Conservation (phyloP, 1,140 invertebrate genomes). For the Laupala kohalensis region DNA sequence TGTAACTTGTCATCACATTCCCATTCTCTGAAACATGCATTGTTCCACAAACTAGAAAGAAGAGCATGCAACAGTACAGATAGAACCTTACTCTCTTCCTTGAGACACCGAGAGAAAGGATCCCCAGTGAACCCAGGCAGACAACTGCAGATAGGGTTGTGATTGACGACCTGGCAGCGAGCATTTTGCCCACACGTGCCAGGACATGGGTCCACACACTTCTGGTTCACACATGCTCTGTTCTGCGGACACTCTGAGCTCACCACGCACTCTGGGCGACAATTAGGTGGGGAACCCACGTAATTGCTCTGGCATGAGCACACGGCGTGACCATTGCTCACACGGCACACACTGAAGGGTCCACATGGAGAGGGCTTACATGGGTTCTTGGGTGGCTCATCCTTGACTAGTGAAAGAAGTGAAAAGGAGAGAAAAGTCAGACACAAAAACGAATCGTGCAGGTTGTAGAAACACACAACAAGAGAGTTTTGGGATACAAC, state of each 20-base stretch:
- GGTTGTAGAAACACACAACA: no score
- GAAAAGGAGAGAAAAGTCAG: no score
- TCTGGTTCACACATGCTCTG: constrained; percentile 24
- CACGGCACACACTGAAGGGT: constrained; percentile 23
- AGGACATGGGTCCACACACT: constrained; percentile 25
- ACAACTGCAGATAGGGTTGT: constrained; percentile 26
- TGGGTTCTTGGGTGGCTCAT: constrained; percentile 16
- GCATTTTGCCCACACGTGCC: constrained; percentile 18
- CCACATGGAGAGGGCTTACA: constrained; percentile 26
- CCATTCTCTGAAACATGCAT: no score
- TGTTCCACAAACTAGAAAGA: neutral
- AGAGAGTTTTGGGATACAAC: no score
- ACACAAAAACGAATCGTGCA: no score
- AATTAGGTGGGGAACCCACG: constrained; percentile 22
- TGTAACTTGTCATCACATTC: no score
- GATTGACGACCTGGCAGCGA: constrained; percentile 23
- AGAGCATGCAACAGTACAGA: neutral
- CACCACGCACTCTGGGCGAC: constrained; percentile 19
- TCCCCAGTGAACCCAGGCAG: constrained; percentile 27
- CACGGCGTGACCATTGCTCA: constrained; percentile 19
- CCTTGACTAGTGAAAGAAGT: constrained; percentile 6
- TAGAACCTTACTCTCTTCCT: constrained; percentile 13
- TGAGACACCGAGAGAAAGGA: constrained; percentile 22
- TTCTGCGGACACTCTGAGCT: constrained; percentile 26
- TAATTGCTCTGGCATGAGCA: constrained; percentile 28